These are phyloP conservation scores for Chelonoidis abingdonii DNA, from an alignment of 2,113 vertebrate species.

Conservation along the genomic window DNA sequence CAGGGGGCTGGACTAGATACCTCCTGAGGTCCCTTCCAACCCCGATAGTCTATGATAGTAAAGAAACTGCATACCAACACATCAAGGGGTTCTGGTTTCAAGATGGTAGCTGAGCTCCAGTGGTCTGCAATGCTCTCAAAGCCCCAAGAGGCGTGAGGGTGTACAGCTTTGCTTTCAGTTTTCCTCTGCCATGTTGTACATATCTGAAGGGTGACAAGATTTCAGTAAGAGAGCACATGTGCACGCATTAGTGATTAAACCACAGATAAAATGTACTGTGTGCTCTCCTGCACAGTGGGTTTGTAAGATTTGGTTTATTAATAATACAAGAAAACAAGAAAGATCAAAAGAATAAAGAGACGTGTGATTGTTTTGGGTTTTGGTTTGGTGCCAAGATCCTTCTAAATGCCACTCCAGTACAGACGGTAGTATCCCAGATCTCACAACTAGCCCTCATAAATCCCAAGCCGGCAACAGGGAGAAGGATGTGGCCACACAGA, in stretches of 20 bases:
- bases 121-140: rapidly evolving
- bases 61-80: not conserved
- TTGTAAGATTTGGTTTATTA: rapidly evolving
- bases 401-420: rapidly evolving
- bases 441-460: rapidly evolving
- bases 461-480: rapidly evolving
- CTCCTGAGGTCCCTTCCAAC: too few relatives aligned
- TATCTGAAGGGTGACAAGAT: not conserved
- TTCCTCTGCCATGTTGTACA: not conserved
- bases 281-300: rapidly evolving
- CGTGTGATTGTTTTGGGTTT: rapidly evolving
- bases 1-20: too few relatives aligned
- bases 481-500: rapidly evolving
- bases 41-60: not conserved
- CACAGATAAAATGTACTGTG: rapidly evolving
- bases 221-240: not conserved
- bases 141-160: rapidly evolving
- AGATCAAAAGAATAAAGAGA: not conserved
- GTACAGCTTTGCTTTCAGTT: rapidly evolving
- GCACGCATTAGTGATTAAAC: not conserved
- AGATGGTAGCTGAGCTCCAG: not conserved
- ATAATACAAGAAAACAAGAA: rapidly evolving
- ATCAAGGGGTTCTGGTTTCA: not conserved
- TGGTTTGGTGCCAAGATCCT: rapidly evolving
- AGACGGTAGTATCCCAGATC: too few relatives aligned